Percentiles rank a stretch among this genome's conserved stretches.
Conservation (phyloP, 2,113 vertebrate species). For the Phaetusa simplex region DNA sequence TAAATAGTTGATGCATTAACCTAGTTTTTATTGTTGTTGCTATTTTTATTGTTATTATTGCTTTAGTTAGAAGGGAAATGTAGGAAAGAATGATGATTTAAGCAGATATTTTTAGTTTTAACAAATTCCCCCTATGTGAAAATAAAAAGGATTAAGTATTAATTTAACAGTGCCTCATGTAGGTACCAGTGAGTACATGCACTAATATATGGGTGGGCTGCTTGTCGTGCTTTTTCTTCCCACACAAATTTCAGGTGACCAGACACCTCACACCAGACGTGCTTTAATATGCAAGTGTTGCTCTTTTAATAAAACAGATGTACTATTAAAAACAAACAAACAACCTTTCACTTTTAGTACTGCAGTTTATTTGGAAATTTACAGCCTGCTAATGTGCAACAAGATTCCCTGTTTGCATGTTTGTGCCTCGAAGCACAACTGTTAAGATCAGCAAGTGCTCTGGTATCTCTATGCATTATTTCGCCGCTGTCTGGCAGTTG, state of each 20-base stretch:
- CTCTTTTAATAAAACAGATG: slow-evolving; percentile 60
- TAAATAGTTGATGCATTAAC: background rate
- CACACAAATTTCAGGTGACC: slow-evolving; percentile 17
- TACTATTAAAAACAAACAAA: slow-evolving; percentile 40
- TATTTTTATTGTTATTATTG: background rate
- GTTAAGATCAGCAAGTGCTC: background rate
- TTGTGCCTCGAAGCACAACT: slow-evolving; percentile 29
- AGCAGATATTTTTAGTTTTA: background rate
- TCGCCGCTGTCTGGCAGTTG: background rate
- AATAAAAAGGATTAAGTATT: background rate
- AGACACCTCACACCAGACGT: slow-evolving; percentile 9
- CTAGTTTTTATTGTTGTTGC: background rate
- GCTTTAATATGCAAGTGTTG: slow-evolving; percentile 24
- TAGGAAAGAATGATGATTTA: background rate
- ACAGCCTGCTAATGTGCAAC: slow-evolving; percentile 54
- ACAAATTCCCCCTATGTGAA: background rate
- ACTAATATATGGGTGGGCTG: background rate
- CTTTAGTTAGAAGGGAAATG: background rate
- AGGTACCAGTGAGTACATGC: background rate
- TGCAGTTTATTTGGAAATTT: slow-evolving; percentile 49
- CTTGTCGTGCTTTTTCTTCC: background rate
- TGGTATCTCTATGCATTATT: background rate
- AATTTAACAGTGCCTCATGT: background rate
- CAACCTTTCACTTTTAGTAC: slow-evolving; percentile 30
- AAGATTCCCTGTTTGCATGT: slow-evolving; percentile 34